phyloP scores from a whole-genome alignment of 2,888 invertebrate species.

The Phortica magna region DNA sequence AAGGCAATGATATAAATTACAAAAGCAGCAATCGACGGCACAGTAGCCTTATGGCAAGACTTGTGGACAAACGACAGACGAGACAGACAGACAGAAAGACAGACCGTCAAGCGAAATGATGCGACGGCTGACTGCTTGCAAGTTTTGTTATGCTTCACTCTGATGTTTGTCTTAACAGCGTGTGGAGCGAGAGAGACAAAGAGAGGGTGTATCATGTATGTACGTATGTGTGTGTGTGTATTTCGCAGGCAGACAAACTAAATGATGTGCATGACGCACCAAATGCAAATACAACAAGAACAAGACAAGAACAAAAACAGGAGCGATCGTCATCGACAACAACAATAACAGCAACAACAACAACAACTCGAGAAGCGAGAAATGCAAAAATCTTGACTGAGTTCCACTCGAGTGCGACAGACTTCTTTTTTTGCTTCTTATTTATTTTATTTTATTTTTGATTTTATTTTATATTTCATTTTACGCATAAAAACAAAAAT shows the following conservation, averaged over 20 bases:
- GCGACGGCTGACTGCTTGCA: conserved; percentile 6
- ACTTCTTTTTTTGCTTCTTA: no score
- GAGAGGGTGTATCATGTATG: background rate
- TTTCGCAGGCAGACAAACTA: conserved; percentile 15
- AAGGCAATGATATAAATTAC: conserved; percentile 71
- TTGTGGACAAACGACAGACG: background rate
- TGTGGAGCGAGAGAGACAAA: background rate
- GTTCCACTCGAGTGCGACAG: background rate
- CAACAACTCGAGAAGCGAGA: background rate
- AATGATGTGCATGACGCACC: conserved; percentile 28
- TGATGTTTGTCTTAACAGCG: background rate
- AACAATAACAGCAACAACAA: background rate
- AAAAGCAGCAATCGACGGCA: conserved; percentile 35
- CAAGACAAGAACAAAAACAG: background rate
- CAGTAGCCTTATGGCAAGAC: background rate
- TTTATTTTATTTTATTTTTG: no score
- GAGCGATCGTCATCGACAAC: conserved; percentile 6
- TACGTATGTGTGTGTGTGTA: background rate
- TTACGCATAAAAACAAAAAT: background rate
- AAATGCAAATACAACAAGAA: background rate
- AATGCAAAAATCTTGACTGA: background rate
- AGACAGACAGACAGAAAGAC: conserved; percentile 2
- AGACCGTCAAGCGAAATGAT: background rate
- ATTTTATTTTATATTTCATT: no score
- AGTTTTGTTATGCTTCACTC: conserved; percentile 12